These are phyloP conservation scores for Nomada fucata DNA, from an alignment of 2,888 invertebrate genomes.

Conservation along the genomic window DNA sequence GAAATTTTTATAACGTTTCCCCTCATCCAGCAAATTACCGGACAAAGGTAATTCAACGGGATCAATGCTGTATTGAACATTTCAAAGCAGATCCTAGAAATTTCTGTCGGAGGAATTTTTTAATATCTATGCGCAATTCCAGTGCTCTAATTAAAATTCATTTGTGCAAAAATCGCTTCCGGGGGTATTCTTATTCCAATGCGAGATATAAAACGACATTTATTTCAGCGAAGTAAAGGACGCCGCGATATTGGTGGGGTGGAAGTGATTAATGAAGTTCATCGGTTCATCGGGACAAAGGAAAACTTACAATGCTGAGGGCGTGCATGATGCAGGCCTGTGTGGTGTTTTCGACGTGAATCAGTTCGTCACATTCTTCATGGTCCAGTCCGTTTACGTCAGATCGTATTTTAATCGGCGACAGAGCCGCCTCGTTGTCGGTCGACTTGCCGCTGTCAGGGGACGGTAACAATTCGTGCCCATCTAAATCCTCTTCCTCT, in stretches of 20 bases:
- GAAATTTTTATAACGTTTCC: no score
- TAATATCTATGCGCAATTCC: no score
- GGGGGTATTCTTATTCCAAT: no score
- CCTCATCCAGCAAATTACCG: no score
- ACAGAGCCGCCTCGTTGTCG: constrained; percentile 85
- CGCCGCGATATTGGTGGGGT: no score
- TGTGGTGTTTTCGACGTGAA: constrained; percentile 85
- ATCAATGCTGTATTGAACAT: no score
- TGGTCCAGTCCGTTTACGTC: constrained; percentile 84
- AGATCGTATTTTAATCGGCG: constrained; percentile 80
- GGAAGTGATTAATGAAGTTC: neutral
- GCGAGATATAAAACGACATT: no score
- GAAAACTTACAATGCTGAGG: constrained; percentile 85
- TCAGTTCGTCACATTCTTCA: constrained; percentile 85
- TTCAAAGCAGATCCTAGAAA: no score
- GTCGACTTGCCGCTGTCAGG: constrained; percentile 85
- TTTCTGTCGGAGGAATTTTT: neutral
- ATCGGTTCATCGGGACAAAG: neutral
- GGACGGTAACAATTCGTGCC: constrained; percentile 84
- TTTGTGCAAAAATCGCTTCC: no score
- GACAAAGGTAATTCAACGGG: no score
- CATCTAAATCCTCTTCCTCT: constrained; percentile 85
- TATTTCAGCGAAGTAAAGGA: neutral
- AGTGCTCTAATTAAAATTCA: no score
- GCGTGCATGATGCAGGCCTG: constrained; percentile 86